Conservation (phyloP, 2,888 invertebrate species). For the Drosophila nigricruria region DNA sequence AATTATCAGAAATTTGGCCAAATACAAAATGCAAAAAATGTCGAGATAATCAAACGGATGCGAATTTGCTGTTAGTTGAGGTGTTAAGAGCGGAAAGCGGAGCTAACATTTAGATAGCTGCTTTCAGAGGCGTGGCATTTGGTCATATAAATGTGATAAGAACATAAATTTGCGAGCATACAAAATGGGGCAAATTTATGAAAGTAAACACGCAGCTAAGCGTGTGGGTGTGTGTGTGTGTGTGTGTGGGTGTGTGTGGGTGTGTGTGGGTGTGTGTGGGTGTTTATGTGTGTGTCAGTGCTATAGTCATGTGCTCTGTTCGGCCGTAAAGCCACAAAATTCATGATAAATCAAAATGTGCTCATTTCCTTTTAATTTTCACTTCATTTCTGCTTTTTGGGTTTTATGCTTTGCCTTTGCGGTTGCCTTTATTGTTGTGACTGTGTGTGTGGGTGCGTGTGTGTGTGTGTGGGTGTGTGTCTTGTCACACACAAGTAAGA, state of each 20-base stretch:
- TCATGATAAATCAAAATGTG: conserved; percentile 78
- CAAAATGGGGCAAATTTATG: conserved; percentile 44
- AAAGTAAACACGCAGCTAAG: conserved; percentile 44
- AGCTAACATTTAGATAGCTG: neutral
- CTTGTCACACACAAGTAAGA: conserved; percentile 1
- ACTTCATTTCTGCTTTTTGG: conserved; percentile 60
- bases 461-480: conserved; percentile 10
- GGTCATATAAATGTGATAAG: conserved; percentile 38
- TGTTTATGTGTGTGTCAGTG: conserved; percentile 9
- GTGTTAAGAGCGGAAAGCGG: neutral
- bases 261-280: neutral
- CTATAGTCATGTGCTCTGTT: conserved; percentile 24
- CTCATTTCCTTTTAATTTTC: conserved; percentile 80
- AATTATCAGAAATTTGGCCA: conserved; percentile 8
- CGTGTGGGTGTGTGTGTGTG: neutral
- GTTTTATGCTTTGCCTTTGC: neutral
- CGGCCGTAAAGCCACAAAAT: conserved; percentile 62
- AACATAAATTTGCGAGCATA: conserved; percentile 53
- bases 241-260: neutral
- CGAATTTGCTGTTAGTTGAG: conserved; percentile 15
- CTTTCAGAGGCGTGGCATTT: conserved; percentile 5
- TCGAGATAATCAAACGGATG: conserved; percentile 36
- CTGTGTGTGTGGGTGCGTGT: conserved; percentile 12
- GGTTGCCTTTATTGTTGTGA: conserved; percentile 21
- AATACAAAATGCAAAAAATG: conserved; percentile 18